phyloP scores from a whole-genome alignment of 1,140 invertebrate genomes.

The Xylocopa sonorina region DNA sequence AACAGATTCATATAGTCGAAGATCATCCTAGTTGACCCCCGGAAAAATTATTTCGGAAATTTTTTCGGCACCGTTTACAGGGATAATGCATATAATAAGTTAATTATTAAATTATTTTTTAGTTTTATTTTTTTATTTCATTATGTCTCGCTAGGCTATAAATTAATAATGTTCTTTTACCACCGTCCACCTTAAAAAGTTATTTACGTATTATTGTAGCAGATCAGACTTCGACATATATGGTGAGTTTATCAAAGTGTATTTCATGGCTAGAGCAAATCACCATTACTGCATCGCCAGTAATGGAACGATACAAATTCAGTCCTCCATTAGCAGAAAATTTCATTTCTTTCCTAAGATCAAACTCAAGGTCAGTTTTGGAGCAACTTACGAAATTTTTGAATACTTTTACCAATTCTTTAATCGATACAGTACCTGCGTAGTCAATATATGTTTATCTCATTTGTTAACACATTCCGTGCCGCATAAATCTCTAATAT shows the following conservation, averaged over 20 bases:
- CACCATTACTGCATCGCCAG: not conserved
- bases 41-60: constrained; percentile 26
- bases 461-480: too few relatives aligned
- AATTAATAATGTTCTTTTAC: constrained; percentile 41
- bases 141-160: constrained; percentile 11
- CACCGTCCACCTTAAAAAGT: constrained; percentile 46
- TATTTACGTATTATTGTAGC: not conserved
- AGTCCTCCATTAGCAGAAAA: not conserved
- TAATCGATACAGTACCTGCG: constrained; percentile 50
- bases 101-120: constrained; percentile 56
- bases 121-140: constrained; percentile 39
- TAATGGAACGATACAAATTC: not conserved
- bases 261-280: constrained; percentile 13
- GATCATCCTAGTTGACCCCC: constrained; percentile 72
- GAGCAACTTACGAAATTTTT: constrained; percentile 17
- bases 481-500: too few relatives aligned
- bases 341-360: not conserved
- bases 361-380: not conserved
- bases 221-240: not conserved
- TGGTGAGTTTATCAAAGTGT: not conserved
- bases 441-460: constrained; percentile 45
- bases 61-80: constrained; percentile 54
- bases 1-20: constrained; percentile 74
- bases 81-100: constrained; percentile 48
- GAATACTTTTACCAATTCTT: constrained; percentile 26